Conservation (phyloP, 1,140 invertebrate genomes). For the Zaprionus camerounensis region DNA sequence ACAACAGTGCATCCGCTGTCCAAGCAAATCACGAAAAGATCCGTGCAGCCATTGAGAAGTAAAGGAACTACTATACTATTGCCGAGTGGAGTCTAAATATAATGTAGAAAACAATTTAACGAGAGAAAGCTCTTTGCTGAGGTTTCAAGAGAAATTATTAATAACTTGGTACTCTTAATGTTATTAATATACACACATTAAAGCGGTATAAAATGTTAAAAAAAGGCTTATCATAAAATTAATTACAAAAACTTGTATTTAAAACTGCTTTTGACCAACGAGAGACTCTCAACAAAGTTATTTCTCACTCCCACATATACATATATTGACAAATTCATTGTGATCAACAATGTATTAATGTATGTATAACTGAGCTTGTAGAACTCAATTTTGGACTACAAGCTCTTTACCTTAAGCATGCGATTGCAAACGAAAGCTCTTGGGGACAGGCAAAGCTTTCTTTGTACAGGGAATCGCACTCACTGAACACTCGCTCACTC, state of each 20-base stretch:
- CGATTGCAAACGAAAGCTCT: not conserved
- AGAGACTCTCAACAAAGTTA: no score
- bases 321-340: not conserved
- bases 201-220: not conserved
- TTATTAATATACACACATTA: not conserved
- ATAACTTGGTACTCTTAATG: not conserved
- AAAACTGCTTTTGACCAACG: not conserved
- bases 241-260: not conserved
- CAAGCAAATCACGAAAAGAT: constrained; percentile 51
- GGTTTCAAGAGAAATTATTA: not conserved
- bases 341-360: not conserved
- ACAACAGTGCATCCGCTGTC: constrained; percentile 14
- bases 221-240: not conserved
- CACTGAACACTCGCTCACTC: not conserved
- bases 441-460: not conserved
- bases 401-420: not conserved
- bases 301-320: not conserved
- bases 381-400: not conserved
- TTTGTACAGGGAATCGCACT: not conserved
- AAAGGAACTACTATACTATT: constrained; percentile 16
- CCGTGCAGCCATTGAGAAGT: constrained; percentile 42
- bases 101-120: not conserved
- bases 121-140: not conserved
- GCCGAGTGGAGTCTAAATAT: not conserved
- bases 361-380: not conserved